phyloP scores from a whole-genome alignment of 2,797 vertebrate genomes.

The Acipenser transmontanus region DNA sequence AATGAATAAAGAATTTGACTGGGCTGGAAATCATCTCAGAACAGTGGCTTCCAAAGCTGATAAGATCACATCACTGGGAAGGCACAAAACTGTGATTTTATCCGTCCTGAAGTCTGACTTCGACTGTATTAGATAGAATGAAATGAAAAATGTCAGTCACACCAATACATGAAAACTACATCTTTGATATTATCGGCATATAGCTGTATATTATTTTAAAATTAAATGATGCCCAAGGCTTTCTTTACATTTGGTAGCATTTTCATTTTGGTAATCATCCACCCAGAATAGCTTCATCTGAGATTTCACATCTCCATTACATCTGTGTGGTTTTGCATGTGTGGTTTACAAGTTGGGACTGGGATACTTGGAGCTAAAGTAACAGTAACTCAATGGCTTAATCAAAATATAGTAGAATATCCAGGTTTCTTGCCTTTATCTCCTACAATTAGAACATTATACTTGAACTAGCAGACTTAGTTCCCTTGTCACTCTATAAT shows the following conservation, averaged over 20 bases:
- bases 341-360: conserved; percentile 15
- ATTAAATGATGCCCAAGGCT: conserved; percentile 17
- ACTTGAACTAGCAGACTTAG: too few species aligned
- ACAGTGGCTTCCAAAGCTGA: conserved; percentile 14
- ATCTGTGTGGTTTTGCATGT: conserved; percentile 14
- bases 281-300: conserved; percentile 25
- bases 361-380: conserved; percentile 10
- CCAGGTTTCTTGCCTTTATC: too few species aligned
- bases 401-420: neutral
- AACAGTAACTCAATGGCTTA: conserved; percentile 10
- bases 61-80: conserved; percentile 21
- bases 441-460: too few species aligned
- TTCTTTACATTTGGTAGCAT: conserved; percentile 19
- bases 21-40: conserved; percentile 16
- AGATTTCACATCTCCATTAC: conserved; percentile 29
- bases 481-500: too few species aligned
- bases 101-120: conserved; percentile 9
- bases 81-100: conserved; percentile 10
- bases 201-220: conserved; percentile 20
- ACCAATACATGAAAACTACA: conserved; percentile 23
- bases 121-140: conserved; percentile 18
- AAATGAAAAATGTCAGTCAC: conserved; percentile 21
- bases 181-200: conserved; percentile 26
- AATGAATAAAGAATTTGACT: conserved; percentile 17
- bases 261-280: conserved; percentile 31